A percentile compares a stretch with the other conserved stretches of the same genome.
phyloP scores from a whole-genome alignment of 1,140 invertebrate genomes.

The Camponotus pennsylvanicus region DNA sequence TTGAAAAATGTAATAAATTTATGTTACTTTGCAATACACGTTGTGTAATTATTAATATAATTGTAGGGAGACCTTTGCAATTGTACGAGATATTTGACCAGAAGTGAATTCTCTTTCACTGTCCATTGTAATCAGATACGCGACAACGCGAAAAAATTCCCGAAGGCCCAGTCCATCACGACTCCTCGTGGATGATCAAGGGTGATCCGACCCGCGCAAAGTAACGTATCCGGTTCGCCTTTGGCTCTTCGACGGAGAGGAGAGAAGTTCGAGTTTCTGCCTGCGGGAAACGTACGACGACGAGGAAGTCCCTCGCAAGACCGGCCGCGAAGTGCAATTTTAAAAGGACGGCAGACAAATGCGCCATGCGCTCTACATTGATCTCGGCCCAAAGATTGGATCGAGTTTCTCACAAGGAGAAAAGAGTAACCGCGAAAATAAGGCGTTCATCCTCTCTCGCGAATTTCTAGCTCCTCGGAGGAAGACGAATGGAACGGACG shows the following conservation, averaged over 20 bases:
- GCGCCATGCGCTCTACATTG: conserved; percentile 84
- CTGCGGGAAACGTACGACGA: conserved; percentile 60
- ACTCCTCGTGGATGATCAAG: conserved; percentile 45
- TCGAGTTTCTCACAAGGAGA: conserved; percentile 84
- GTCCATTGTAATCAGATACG: conserved; percentile 58
- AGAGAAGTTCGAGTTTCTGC: conserved; percentile 76
- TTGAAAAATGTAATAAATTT: not conserved
- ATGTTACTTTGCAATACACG: not conserved
- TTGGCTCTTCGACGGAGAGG: conserved; percentile 56
- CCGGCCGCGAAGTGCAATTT: conserved; percentile 76
- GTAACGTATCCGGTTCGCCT: conserved; percentile 72
- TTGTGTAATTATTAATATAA: conserved; percentile 2
- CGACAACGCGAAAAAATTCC: conserved; percentile 54
- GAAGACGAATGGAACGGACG: not conserved
- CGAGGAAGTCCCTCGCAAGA: conserved; percentile 57
- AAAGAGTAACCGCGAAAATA: conserved; percentile 72
- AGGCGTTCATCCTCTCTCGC: conserved; percentile 55
- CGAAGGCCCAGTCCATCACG: conserved; percentile 58
- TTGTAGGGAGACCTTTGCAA: not conserved
- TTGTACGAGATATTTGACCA: conserved; percentile 20
- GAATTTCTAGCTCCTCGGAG: conserved; percentile 14
- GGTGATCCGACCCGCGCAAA: conserved; percentile 56
- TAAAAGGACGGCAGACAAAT: conserved; percentile 84
- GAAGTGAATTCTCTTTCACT: conserved; percentile 30
- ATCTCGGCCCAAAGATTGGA: conserved; percentile 83